phyloP scores from a whole-genome alignment of 2,888 invertebrate species.

The Deilephila porcellus region DNA sequence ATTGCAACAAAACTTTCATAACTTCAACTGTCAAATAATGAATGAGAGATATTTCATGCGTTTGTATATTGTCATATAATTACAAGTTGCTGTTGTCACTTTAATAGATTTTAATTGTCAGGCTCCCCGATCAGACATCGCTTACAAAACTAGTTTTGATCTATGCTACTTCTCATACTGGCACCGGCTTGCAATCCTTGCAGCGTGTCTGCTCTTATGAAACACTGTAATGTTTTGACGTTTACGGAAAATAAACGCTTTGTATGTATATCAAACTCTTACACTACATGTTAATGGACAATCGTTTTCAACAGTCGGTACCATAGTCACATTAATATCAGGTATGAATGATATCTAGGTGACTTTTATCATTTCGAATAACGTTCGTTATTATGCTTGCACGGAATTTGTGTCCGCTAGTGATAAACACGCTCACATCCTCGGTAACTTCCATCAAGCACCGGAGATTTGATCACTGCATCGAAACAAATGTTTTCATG shows the following conservation, averaged over 20 bases:
- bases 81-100: constrained; percentile 70
- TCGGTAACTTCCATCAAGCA: too few species aligned
- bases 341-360: too few species aligned
- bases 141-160: constrained; percentile 55
- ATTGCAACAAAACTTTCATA: constrained; percentile 75
- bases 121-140: constrained; percentile 49
- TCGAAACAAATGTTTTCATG: too few species aligned
- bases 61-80: constrained; percentile 73
- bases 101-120: constrained; percentile 81
- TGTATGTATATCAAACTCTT: background rate
- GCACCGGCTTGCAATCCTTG: background rate
- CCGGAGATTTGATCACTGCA: too few species aligned
- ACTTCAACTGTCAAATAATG: constrained; percentile 60
- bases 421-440: too few species aligned
- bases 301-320: too few species aligned
- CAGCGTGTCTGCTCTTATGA: constrained; percentile 21
- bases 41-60: constrained; percentile 78
- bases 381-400: too few species aligned
- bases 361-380: too few species aligned
- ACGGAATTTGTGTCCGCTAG: too few species aligned
- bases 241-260: constrained; percentile 1
- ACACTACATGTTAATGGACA: too few species aligned
- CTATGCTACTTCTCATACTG: constrained; percentile 12
- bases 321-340: too few species aligned
- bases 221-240: constrained; percentile 5